Evolutionary conservation across 2,888 invertebrate species (phyloP), one percentile per base, ranked within the genome.

Genomic region (Drosophila melanocephala): DNA sequence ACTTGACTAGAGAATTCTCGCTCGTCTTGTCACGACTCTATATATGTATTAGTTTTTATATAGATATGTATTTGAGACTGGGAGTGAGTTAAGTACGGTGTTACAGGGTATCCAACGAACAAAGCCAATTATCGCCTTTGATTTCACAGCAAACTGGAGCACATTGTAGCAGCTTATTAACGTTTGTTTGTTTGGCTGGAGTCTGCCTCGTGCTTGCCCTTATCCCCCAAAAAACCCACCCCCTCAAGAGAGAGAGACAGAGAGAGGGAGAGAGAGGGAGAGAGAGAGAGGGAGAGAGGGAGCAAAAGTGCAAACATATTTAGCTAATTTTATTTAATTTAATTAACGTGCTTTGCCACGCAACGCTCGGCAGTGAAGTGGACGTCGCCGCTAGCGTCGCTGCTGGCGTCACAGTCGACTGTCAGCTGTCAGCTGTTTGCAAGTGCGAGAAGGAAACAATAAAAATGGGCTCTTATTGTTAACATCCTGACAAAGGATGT

Each of bases 281-380:
- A 44, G 32, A 4, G n/a, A 22, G 10, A 26, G 22, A 51, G 33
- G 3, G 33, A 39, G 39, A 6, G 28, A 3, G 19, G 30, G 47
- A 28, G 56, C 63, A 67, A 65, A 81, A 82, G 56, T 78, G 83
- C 89, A 89, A 85, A 89, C 85, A 89, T 85, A 90, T 79, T 83
- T 80, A 83, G 87, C 89, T 89, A 86, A 89, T 87, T 87, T 87
- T 88, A 90, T 77, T 91, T 87, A 87, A 87, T 87, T 87, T 85
- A 87, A 87, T 87, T 87, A 87, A 91, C 87, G 90, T 78, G 77
- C 86, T 72, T 67, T 76, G 77, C 83, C 91, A 77, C 76, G 77
- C 80, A 75, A 76, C 63, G 71, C 59, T 37, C 30, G 69, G 28
- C 60, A 52, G 32, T 69, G 57, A 77, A 71, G 69, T 57, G 74